Conservation (phyloP, 2,113 vertebrate species). For the Pampusana beccarii region DNA sequence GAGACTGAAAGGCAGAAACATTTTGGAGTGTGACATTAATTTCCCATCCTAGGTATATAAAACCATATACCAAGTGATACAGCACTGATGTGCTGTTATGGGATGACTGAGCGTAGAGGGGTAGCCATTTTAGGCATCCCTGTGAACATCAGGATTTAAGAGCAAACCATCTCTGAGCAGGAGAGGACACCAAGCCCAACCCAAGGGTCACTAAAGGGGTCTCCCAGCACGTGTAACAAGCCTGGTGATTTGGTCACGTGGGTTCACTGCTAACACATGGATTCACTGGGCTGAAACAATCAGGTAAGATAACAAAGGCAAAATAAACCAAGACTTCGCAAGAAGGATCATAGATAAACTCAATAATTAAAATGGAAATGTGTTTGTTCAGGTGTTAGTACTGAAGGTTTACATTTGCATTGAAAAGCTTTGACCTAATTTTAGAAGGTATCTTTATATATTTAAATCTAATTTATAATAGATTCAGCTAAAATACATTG, state of each 20-base stretch:
- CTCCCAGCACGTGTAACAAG: neutral
- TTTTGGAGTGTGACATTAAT: neutral
- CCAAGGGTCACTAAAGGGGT: neutral
- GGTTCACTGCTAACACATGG: neutral
- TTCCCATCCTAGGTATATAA: neutral
- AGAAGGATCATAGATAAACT: neutral
- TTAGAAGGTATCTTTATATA: neutral
- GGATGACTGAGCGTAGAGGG: neutral
- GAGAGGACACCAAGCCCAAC: neutral
- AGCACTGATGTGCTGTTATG: neutral
- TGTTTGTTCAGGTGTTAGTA: neutral
- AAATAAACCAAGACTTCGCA: neutral
- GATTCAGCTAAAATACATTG: neutral
- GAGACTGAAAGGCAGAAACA: neutral
- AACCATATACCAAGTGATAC: neutral
- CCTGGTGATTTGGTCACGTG: neutral
- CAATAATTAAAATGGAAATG: neutral
- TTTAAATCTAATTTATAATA: neutral
- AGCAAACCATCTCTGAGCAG: neutral
- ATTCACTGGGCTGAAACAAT: neutral
- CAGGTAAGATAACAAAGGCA: neutral
- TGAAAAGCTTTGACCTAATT: neutral
- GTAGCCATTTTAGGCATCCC: neutral
- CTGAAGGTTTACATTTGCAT: neutral
- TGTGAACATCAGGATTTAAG: neutral